These are phyloP conservation scores for Resseliella maxima DNA, from an alignment of 2,888 invertebrate genomes.

Conservation along the genomic window DNA sequence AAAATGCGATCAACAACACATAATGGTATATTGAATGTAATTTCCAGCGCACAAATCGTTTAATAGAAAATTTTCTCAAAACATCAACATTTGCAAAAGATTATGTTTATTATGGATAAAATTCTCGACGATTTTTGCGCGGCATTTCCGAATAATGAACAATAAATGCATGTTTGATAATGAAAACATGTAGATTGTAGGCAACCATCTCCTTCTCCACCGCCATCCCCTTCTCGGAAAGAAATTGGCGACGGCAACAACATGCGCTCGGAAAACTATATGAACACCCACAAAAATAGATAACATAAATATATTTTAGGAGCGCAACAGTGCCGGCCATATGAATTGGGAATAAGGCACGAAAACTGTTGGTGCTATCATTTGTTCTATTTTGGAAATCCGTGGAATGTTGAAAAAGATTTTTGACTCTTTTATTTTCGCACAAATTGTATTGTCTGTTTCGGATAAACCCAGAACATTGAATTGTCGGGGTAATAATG, in stretches of 20 bases:
- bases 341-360: no score
- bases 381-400: no score
- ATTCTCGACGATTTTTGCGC: background rate
- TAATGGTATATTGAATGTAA: background rate
- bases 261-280: no score
- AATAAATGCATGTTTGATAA: constrained; percentile 39
- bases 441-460: background rate
- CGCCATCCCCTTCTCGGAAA: no score
- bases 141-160: background rate
- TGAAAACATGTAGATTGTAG: background rate
- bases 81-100: background rate
- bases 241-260: no score
- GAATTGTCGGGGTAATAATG: background rate
- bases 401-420: background rate
- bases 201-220: no score
- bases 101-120: constrained; percentile 36
- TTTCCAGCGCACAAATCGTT: background rate
- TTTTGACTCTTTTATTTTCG: constrained; percentile 34
- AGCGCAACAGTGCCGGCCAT: no score
- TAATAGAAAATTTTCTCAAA: constrained; percentile 37
- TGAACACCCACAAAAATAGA: no score
- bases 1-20: background rate
- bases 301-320: no score
- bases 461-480: background rate
- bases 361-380: no score